Base-by-base conservation (phyloP, 2,888 invertebrate species). In the Hecatera dysodea region DNA sequence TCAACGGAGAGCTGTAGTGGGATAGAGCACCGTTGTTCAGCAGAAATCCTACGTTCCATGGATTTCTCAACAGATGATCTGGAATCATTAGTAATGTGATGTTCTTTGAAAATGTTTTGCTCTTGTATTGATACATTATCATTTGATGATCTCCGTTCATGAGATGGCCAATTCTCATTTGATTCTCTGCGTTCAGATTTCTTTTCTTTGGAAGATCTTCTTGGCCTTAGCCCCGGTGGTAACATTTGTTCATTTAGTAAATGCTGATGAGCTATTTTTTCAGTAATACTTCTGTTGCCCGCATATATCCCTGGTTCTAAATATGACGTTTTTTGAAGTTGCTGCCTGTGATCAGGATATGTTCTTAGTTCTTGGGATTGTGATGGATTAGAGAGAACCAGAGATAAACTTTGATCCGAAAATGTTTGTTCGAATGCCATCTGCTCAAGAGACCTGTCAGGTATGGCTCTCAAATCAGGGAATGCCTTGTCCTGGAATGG, bases 161-260 rank as follows among this genome's bases (percentile, higher is more conserved):
- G 71, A 15, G 68, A 56, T 22, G 67, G 56, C 75, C 82, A 64
- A 53, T 60, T 59, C 62, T 87, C 75, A 33, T 67, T 65, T 19
- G 81, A 61, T 33, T 57, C 33, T 61, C 67, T 74, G 11, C 50
- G 70, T 57, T 81, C 81, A 48, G 62, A 56, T 66, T 60, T 81
- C 9, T 60, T 72, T 55, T 83, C 83, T 56, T 75, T 85, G 11
- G 80, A 72, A 46, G 57, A 50, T 39, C 68, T 65, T 33, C 67
- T 52, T 39, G 52, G 46, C 62, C 67, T 82, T 27, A 70, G 67
- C 39, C 78, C 72, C 56, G 70, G 72, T 48, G 69, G 67, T 24
- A 71, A 65, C 73, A 63, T 81, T 27, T 77, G 63, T 48, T 80
- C 75, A 52, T 64, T 78, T 3, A 64, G 29, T 29, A 66, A 52